Percentiles rank a stretch among this genome's conserved stretches.
Evolutionary conservation across 2,888 invertebrate species (phyloP).

Genomic region (Brassicogethes aeneus): DNA sequence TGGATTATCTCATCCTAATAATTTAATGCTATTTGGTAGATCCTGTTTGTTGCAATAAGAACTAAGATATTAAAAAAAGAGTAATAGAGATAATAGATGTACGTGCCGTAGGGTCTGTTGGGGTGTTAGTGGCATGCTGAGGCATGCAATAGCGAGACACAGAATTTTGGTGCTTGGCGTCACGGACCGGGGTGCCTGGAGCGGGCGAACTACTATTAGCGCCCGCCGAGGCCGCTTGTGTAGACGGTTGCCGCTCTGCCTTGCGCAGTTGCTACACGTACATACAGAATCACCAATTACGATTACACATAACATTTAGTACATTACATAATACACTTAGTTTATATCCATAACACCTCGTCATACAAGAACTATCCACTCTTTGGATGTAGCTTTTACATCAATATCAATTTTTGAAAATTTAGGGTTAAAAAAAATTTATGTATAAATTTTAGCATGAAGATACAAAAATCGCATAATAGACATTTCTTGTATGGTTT

Average conservation of each 20-base stretch:
- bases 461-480: no score
- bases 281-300: constrained; percentile 41
- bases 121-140: constrained; percentile 51
- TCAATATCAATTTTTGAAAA: no score
- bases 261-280: constrained; percentile 43
- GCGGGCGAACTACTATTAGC: constrained; percentile 30
- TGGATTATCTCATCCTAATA: no score
- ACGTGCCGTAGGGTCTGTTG: constrained; percentile 52
- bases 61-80: constrained; percentile 1
- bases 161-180: constrained; percentile 42
- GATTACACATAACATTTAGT: constrained; percentile 40
- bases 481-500: no score
- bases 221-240: constrained; percentile 28
- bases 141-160: constrained; percentile 53
- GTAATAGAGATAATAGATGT: constrained; percentile 36
- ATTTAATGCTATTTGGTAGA: constrained; percentile 6
- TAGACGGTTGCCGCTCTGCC: constrained; percentile 39
- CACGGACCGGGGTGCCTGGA: constrained; percentile 39
- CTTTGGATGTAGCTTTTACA: no score
- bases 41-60: constrained; percentile 2
- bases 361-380: no score
- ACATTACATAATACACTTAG: constrained; percentile 16
- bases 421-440: no score
- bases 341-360: no score
- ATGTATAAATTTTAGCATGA: no score